A percentile compares a stretch with the other conserved stretches of the same genome.
Evolutionary conservation across 2,888 invertebrate genomes (phyloP).

Genomic region (Scrobipalpa costella): DNA sequence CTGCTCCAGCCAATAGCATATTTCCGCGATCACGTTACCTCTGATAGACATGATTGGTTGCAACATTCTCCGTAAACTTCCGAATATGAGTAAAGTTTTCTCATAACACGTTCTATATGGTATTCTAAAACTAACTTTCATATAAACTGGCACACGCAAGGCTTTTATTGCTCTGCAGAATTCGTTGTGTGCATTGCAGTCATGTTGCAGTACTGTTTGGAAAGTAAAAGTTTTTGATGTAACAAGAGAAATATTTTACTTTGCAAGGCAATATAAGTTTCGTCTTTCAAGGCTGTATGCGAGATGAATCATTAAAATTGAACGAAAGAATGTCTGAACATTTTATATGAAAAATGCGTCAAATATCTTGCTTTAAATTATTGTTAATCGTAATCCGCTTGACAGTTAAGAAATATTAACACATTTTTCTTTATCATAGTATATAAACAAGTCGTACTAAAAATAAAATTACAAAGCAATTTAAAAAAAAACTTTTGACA

Average conservation of each 20-base stretch:
- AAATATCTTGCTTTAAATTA: not conserved
- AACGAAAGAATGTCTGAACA: not conserved
- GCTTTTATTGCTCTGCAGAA: constrained; percentile 4
- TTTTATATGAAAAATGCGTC: not conserved
- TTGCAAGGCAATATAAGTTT: constrained; percentile 3
- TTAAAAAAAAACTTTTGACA: no score
- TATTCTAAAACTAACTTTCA: constrained; percentile 13
- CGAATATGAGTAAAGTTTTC: constrained; percentile 10
- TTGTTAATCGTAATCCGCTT: not conserved
- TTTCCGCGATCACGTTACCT: constrained; percentile 6
- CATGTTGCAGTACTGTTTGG: constrained; percentile 1
- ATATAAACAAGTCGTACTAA: no score
- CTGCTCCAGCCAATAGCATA: not conserved
- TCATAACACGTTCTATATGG: constrained; percentile 1
- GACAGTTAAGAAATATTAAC: no score
- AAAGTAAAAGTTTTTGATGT: constrained; percentile 17
- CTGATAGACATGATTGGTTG: not conserved
- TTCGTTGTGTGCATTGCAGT: constrained; percentile 22
- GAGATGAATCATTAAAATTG: not conserved
- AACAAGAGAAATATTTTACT: constrained; percentile 1
- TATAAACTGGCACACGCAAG: constrained; percentile 18
- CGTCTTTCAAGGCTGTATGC: constrained; percentile 1
- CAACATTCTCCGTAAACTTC: no score
- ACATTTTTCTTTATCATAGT: no score
- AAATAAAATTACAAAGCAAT: no score